phyloP scores from a whole-genome alignment of 2,797 vertebrate genomes.

The Coreius guichenoti region DNA sequence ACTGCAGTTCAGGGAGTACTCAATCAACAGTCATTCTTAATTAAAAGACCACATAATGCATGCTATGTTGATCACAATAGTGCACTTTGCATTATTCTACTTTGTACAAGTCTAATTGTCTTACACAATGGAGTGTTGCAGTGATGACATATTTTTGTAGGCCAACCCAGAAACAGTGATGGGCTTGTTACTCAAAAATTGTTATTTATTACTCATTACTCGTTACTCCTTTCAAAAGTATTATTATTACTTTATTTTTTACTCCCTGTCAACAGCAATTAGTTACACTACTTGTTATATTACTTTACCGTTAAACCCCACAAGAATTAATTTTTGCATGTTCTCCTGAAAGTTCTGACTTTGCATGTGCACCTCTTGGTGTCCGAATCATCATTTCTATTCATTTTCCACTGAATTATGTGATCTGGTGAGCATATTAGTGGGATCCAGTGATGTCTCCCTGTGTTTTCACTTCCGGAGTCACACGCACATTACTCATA shows the following conservation, averaged over 20 bases:
- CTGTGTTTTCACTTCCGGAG: neutral
- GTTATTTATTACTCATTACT: neutral
- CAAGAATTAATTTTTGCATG: neutral
- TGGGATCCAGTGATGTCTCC: neutral
- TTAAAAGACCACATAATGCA: neutral
- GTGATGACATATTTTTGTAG: neutral
- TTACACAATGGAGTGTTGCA: neutral
- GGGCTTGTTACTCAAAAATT: neutral
- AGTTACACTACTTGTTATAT: neutral
- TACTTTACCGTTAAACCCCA: neutral
- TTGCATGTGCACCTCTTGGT: neutral
- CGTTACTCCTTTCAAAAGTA: neutral
- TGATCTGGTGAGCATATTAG: neutral
- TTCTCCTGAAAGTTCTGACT: neutral
- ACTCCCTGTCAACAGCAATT: neutral
- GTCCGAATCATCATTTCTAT: no score
- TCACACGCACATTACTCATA: neutral
- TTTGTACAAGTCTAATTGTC: neutral
- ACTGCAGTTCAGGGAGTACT: neutral
- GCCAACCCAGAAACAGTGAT: neutral
- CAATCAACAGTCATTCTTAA: conserved; percentile 9
- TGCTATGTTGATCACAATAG: neutral
- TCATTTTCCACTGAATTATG: neutral
- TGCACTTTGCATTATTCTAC: neutral
- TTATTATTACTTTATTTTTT: neutral